phyloP scores from a whole-genome alignment of 1,140 invertebrate genomes.

The Sitobion miscanthi region DNA sequence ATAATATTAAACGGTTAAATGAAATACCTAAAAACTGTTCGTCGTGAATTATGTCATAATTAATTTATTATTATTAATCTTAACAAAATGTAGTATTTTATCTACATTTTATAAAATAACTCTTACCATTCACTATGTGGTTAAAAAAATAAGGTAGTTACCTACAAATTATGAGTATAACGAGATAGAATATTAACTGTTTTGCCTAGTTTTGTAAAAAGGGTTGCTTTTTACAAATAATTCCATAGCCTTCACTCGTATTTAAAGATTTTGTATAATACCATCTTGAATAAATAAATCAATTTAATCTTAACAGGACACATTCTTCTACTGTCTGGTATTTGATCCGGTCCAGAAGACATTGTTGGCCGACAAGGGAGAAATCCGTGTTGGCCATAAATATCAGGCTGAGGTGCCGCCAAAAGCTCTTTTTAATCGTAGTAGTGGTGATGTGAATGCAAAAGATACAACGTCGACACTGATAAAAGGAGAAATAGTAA shows the following conservation, averaged over 20 bases:
- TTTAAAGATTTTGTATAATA: neutral
- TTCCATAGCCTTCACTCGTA: neutral
- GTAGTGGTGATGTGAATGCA: slow-evolving; percentile 49
- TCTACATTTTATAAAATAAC: no score
- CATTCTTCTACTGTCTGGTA: slow-evolving; percentile 99
- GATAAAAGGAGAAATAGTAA: slow-evolving; percentile 40
- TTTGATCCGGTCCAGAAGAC: slow-evolving; percentile 99
- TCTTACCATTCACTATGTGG: no score
- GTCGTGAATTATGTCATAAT: no score
- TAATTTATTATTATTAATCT: no score
- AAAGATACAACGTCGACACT: neutral
- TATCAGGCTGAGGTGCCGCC: slow-evolving; percentile 92
- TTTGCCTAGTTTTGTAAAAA: no score
- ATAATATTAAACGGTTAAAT: no score
- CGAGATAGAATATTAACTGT: no score
- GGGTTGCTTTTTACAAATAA: neutral
- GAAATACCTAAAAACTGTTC: no score
- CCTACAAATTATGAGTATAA: no score
- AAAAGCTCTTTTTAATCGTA: slow-evolving; percentile 66
- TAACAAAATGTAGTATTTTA: no score
- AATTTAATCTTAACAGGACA: slow-evolving; percentile 76
- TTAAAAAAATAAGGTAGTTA: no score
- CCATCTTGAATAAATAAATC: neutral
- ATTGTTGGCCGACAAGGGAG: slow-evolving; percentile 96
- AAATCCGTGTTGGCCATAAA: slow-evolving; percentile 90